A percentile compares a stretch with the other conserved stretches of the same genome.
These are phyloP conservation scores for Albula glossodonta DNA, from an alignment of 2,113 vertebrate genomes.

Conservation along the genomic window DNA sequence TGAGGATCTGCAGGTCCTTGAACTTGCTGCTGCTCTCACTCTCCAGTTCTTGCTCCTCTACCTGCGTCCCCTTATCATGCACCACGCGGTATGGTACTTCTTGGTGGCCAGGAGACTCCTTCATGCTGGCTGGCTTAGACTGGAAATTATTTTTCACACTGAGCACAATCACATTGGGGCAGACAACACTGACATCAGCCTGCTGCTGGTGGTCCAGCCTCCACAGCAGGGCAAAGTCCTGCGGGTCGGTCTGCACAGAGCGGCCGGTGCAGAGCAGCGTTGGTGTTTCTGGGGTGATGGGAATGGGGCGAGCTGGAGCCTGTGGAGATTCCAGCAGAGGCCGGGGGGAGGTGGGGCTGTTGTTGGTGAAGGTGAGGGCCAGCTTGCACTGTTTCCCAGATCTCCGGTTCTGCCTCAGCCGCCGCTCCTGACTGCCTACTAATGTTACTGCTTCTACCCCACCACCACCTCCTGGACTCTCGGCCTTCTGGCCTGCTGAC, in stretches of 20 bases:
- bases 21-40: conserved; percentile 63
- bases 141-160: conserved; percentile 73
- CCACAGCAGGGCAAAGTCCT: conserved; percentile 89
- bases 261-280: conserved; percentile 20
- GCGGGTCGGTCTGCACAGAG: conserved; percentile 82
- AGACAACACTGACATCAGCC: not conserved
- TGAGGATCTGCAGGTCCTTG: conserved; percentile 81
- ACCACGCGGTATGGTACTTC: conserved; percentile 81
- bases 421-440: conserved; percentile 56
- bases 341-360: conserved; percentile 42
- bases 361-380: conserved; percentile 78
- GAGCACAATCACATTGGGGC: conserved; percentile 64
- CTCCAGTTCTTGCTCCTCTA: conserved; percentile 84
- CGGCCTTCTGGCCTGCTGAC: not conserved
- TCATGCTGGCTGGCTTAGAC: conserved; percentile 58
- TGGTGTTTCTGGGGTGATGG: not conserved
- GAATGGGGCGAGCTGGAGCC: conserved; percentile 15
- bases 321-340: conserved; percentile 22
- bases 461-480: conserved; percentile 25
- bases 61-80: conserved; percentile 87
- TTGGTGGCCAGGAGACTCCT: conserved; percentile 49
- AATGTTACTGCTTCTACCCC: conserved; percentile 40
- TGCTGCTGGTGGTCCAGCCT: conserved; percentile 70
- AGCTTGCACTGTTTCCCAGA: conserved; percentile 74
- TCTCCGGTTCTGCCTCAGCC: conserved; percentile 63